Conservation (phyloP, 2,888 invertebrate species). For the Dyspetes luteomarginatus region DNA sequence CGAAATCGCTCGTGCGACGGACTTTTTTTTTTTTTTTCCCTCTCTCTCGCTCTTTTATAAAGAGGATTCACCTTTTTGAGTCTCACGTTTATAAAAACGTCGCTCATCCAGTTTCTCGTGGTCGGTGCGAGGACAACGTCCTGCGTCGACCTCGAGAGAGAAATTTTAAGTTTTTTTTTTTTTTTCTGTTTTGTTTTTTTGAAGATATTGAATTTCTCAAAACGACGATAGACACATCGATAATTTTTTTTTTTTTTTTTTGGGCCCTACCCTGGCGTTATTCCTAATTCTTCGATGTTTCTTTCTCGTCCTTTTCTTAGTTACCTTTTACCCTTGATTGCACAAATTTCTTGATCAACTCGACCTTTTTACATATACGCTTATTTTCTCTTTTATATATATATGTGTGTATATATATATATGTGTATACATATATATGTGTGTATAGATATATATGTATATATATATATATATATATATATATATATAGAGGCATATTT, state of each 20-base stretch:
- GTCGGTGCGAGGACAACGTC: slow-evolving; percentile 56
- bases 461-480: too few species aligned
- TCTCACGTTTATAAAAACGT: too few species aligned
- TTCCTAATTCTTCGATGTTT: slow-evolving; percentile 27
- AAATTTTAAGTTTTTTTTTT: slow-evolving; percentile 10
- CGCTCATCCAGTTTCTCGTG: slow-evolving; percentile 9
- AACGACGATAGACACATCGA: slow-evolving; percentile 38
- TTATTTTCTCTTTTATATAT: not conserved
- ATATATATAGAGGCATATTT: too few species aligned
- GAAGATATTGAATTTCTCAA: slow-evolving; percentile 64
- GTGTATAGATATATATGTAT: too few species aligned
- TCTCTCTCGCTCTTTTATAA: not conserved
- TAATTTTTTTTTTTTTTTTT: slow-evolving; percentile 21
- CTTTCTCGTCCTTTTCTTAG: slow-evolving; percentile 27
- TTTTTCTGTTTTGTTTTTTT: slow-evolving; percentile 40
- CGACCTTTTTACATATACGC: slow-evolving; percentile 3
- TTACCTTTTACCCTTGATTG: slow-evolving; percentile 27
- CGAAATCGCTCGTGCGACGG: slow-evolving; percentile 57
- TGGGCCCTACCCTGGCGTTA: slow-evolving; percentile 20
- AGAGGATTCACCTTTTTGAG: not conserved
- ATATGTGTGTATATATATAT: too few species aligned
- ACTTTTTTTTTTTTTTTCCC: slow-evolving; percentile 10
- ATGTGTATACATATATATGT: too few species aligned
- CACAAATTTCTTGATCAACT: slow-evolving; percentile 9
- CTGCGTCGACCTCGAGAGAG: slow-evolving; percentile 61